These are phyloP conservation scores for Dicrurus megarhynchus DNA, from an alignment of 2,113 vertebrate species.

Conservation along the genomic window DNA sequence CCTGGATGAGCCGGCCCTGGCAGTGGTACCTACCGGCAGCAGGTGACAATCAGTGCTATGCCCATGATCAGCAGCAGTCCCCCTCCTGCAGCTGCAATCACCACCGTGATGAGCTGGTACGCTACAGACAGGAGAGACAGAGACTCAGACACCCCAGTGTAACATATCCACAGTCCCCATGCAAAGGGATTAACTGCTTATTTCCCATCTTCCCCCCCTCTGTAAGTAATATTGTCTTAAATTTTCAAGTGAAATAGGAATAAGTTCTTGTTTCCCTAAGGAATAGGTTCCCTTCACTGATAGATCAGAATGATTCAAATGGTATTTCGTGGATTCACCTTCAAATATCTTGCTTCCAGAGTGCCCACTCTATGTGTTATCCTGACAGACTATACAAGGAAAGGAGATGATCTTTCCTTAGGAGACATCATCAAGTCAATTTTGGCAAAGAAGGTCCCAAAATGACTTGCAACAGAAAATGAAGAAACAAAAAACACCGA, in stretches of 20 bases:
- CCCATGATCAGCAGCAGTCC: conserved; percentile 88
- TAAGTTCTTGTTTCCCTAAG: neutral
- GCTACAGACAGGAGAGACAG: conserved; percentile 71
- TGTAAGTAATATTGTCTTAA: neutral
- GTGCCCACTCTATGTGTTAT: neutral
- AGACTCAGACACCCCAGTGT: neutral
- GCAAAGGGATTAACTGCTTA: neutral
- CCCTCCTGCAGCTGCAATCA: conserved; percentile 89
- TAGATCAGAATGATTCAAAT: neutral
- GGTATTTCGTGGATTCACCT: neutral
- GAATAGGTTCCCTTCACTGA: neutral
- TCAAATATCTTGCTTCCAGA: neutral
- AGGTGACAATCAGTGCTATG: conserved; percentile 88
- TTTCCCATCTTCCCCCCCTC: neutral
- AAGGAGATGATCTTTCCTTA: neutral
- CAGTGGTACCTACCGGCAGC: conserved; percentile 83
- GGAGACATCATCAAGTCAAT: neutral
- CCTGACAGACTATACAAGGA: neutral
- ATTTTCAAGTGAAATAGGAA: neutral
- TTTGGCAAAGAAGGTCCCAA: neutral
- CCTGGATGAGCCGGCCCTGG: rapidly evolving
- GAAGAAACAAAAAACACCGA: neutral
- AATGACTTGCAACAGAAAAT: neutral
- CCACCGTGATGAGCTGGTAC: conserved; percentile 93
- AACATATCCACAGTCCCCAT: neutral